Evolutionary conservation across 2,797 vertebrate genomes (phyloP).

Genomic region (Pseudochaenichthys georgianus): DNA sequence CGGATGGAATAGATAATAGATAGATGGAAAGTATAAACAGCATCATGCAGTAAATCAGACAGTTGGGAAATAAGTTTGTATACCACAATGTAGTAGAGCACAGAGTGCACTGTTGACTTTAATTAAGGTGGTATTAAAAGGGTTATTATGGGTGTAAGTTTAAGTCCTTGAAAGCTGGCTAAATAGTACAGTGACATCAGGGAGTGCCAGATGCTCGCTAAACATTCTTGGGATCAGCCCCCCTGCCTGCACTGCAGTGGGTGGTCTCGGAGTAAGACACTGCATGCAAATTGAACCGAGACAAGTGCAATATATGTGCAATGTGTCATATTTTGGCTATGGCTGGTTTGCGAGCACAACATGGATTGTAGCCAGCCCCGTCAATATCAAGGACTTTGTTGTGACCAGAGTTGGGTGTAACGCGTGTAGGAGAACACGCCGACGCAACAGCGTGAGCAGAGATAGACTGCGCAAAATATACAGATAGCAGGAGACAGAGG

Average conservation of each 20-base stretch:
- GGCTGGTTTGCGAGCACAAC: constrained; percentile 26
- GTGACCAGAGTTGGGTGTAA: background rate
- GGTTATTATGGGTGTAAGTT: constrained; percentile 73
- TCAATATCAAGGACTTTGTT: constrained; percentile 32
- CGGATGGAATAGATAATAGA: too few relatives aligned
- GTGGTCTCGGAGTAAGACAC: constrained; percentile 69
- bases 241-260: constrained; percentile 55
- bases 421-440: too few relatives aligned
- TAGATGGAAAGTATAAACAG: too few relatives aligned
- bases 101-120: constrained; percentile 69
- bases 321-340: constrained; percentile 49
- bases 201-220: constrained; percentile 88
- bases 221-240: constrained; percentile 67
- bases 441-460: too few relatives aligned
- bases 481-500: too few relatives aligned
- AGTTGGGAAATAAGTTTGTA: constrained; percentile 66
- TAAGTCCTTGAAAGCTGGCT: constrained; percentile 77
- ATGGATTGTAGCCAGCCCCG: constrained; percentile 10
- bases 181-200: constrained; percentile 90
- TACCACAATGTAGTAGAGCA: constrained; percentile 58
- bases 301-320: constrained; percentile 63
- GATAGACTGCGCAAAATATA: too few relatives aligned
- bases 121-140: constrained; percentile 81
- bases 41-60: constrained; percentile 56
- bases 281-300: constrained; percentile 67